Conservation (phyloP, 2,888 invertebrate species). For the Merodon equestris region DNA sequence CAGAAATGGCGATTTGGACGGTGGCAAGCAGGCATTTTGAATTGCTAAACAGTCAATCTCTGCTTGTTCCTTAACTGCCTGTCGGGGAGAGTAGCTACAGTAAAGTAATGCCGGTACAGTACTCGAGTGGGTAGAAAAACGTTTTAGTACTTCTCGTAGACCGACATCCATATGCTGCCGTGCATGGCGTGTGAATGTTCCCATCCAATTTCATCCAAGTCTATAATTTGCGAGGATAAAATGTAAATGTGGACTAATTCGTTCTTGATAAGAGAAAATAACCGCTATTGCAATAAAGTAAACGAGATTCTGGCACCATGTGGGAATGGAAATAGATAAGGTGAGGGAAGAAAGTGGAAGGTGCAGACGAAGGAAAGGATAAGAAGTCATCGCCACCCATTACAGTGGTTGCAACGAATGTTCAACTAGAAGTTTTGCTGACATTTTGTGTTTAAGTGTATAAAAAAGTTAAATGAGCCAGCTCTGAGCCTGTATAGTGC, state of each 20-base stretch:
- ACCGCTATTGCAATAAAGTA: slow-evolving; percentile 33
- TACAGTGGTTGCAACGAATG: background rate
- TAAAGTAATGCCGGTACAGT: slow-evolving; percentile 16
- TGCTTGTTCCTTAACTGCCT: too few species aligned
- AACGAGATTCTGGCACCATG: slow-evolving; percentile 27
- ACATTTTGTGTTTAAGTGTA: background rate
- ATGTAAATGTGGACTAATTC: slow-evolving; percentile 61
- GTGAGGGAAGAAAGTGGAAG: too few species aligned
- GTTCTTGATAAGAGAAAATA: slow-evolving; percentile 52
- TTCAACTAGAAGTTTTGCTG: background rate
- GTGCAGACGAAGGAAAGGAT: too few species aligned
- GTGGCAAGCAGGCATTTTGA: slow-evolving; percentile 46
- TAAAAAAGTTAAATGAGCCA: too few species aligned
- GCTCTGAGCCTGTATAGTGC: too few species aligned
- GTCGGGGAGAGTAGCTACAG: slow-evolving; percentile 26
- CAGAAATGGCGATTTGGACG: background rate
- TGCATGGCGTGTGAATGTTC: background rate
- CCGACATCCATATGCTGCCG: slow-evolving; percentile 11
- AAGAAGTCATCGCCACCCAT: background rate
- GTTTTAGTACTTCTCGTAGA: background rate
- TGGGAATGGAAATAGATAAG: slow-evolving; percentile 10
- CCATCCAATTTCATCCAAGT: slow-evolving; percentile 40
- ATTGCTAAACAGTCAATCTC: slow-evolving; percentile 64
- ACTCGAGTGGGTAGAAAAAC: slow-evolving; percentile 24
- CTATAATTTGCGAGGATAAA: slow-evolving; percentile 59